Base-by-base conservation (phyloP, 2,888 invertebrate genomes). In the Trisateles emortualis region DNA sequence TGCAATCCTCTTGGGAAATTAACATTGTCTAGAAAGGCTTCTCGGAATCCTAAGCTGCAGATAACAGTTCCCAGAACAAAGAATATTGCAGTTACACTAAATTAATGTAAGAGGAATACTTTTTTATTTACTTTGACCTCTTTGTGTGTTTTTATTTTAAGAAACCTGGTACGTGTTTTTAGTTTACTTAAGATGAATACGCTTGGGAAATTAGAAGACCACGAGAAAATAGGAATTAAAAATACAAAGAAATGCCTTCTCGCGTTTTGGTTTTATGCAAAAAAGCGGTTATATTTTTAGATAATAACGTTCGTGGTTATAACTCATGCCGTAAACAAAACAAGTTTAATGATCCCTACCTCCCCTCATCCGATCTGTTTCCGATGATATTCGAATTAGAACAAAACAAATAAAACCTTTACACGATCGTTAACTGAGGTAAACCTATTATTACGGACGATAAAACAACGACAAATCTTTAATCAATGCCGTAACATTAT, bases 1-100 rank as follows among this genome's bases (percentile, higher is more conserved):
- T 64, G 50, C 44, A 38, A 43, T 41, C 45, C 86, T 61, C 79
- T 0, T 45, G 84, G 85, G 85, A 86, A 86, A 86, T 86, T 79
- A 84, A 64, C 41, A 48, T 22, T 45, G 54, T 60, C 64, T 65
- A 53, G 58, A 55, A 59, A 50, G 54, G 59, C 64, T 69, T 64
- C 49, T 41, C 63, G 59, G 77, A 71, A 78, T 55, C 54, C 54
- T 49, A 57, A 59, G 53, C 42, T 68, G 51, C 53, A 74, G 59
- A 40, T 29, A 41, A 16, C 58, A 41, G 55, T 58, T 60, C 70
- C 51, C 45, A 52, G 45, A 49, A 66, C 57, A 52, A 53, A 58
- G 52, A 54, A 52, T 60, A 30, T 42, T 64, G 61, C 66, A 70
- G 63, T 76, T 68, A 72, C 57, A n/a, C 46, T 52, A 60, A 71